Conservation (phyloP, 1,140 invertebrate genomes). For the Araneus ventricosus region DNA sequence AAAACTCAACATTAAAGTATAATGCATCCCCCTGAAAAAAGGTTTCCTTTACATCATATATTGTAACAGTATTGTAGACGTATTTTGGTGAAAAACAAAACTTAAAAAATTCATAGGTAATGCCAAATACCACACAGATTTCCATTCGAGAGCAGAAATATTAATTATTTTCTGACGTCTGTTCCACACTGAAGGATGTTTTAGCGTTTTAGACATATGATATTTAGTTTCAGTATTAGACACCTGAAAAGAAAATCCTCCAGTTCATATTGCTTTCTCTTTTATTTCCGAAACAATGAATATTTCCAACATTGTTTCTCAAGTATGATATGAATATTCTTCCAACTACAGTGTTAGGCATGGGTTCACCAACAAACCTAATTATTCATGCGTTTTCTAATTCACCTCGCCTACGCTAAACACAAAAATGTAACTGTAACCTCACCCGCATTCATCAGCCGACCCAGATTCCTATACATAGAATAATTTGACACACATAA, state of each 20-base stretch:
- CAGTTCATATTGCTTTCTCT: background rate
- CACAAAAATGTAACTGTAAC: slow-evolving; percentile 44
- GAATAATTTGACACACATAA: slow-evolving; percentile 62
- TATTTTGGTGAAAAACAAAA: no score
- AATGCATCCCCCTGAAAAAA: no score
- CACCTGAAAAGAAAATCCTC: background rate
- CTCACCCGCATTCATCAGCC: slow-evolving; percentile 49
- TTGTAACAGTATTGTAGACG: no score
- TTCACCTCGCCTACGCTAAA: background rate
- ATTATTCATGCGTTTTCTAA: slow-evolving; percentile 15
- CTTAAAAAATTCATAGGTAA: no score
- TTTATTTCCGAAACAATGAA: background rate
- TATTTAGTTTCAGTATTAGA: no score
- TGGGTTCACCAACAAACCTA: background rate
- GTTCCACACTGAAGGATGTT: no score
- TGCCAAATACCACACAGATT: no score
- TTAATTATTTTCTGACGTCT: no score
- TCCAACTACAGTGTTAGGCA: background rate
- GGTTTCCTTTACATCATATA: no score
- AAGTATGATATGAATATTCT: background rate
- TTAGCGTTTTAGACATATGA: no score
- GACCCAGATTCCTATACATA: slow-evolving; percentile 50
- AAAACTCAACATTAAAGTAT: no score
- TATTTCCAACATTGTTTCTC: background rate
- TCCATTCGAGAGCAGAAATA: no score